Conservation (phyloP, 2,113 vertebrate genomes). For the Rhinoderma darwinii region DNA sequence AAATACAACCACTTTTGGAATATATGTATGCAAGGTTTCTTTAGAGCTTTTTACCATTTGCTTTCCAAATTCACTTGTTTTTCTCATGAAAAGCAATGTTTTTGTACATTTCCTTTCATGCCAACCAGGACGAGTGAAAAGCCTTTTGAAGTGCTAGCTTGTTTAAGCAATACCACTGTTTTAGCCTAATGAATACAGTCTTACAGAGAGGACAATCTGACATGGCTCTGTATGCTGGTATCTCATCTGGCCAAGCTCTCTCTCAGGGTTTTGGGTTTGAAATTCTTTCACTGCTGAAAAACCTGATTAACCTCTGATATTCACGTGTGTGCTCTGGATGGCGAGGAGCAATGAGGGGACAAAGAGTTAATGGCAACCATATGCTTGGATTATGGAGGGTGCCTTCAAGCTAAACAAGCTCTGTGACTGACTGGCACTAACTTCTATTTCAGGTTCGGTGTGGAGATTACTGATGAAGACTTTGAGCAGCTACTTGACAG, state of each 20-base stretch:
- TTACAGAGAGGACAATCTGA: constrained; percentile 74
- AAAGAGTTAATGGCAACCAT: constrained; percentile 92
- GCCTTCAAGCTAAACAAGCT: constrained; percentile 80
- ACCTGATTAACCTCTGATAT: constrained; percentile 92
- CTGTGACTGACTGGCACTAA: constrained; percentile 72
- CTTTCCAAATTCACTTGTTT: constrained; percentile 72
- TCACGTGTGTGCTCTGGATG: constrained; percentile 81
- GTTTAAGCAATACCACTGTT: constrained; percentile 81
- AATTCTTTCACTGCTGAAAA: constrained; percentile 86
- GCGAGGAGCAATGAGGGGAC: constrained; percentile 76
- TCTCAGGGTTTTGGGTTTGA: constrained; percentile 74
- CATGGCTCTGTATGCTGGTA: constrained; percentile 70
- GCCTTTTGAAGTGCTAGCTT: constrained; percentile 80
- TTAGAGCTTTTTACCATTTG: constrained; percentile 74
- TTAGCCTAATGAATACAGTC: constrained; percentile 83
- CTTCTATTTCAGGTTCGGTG: constrained; percentile 77
- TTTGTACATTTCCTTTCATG: constrained; percentile 76
- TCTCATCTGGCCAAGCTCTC: constrained; percentile 74
- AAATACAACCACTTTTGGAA: constrained; percentile 75
- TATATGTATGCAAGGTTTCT: constrained; percentile 78
- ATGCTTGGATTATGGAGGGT: constrained; percentile 86
- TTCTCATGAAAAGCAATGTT: constrained; percentile 66
- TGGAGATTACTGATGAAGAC: constrained; percentile 83
- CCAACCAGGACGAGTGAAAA: constrained; percentile 77
- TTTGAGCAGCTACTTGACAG: constrained; percentile 87